Base-by-base conservation (phyloP, 1,140 invertebrate species). In the Drosophila punjabiensis region DNA sequence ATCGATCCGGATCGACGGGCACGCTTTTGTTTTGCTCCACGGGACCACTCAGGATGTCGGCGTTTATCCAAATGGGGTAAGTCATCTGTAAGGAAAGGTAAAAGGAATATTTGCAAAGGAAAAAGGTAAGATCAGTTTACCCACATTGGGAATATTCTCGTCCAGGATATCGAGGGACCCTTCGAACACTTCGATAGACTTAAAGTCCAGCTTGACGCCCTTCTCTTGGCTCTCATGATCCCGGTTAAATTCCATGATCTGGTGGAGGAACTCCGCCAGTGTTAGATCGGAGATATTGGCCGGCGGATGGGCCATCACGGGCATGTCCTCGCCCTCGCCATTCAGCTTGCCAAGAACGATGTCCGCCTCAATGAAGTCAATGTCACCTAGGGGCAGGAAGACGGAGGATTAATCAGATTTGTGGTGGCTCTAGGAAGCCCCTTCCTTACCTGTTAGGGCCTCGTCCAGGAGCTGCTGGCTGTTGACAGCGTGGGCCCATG, bases 181-280 rank as follows among this genome's bases (percentile, higher is more conserved):
- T 60, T 96, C 94, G 73, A 98, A 97, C 11, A 96, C 96, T 61
- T 97, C 96, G 28, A 96, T 96, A 1, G 95, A 95, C 92, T 98
- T 98, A 81, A 99, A 98, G 91, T 98, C 97, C 3, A 99, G 93
- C 92, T 98, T 98, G 4, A 98, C 95, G 1, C 97, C 98, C 84
- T 96, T 96, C 77, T 82, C 91, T 68, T 67, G 70, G n/a, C 79
- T 87, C 53, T 55, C 63, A 63, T 76, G 66, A 0, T 50, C 58
- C 13, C 84, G 85, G 85, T 95, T 94, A 70, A 93, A 94, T 6
- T 93, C 92, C 4, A 94, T 88, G 9, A 96, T 95, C 18, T 93
- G 93, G 10, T 93, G 75, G 1, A 99, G 85, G 93, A 98, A 98
- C 6, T 96, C 94, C 9, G 96, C 94, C 1, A 99, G 93, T 7